Percentiles rank a stretch among this genome's conserved stretches.
Conservation (phyloP, 2,797 vertebrate genomes). For the Gallinago nigripennis region DNA sequence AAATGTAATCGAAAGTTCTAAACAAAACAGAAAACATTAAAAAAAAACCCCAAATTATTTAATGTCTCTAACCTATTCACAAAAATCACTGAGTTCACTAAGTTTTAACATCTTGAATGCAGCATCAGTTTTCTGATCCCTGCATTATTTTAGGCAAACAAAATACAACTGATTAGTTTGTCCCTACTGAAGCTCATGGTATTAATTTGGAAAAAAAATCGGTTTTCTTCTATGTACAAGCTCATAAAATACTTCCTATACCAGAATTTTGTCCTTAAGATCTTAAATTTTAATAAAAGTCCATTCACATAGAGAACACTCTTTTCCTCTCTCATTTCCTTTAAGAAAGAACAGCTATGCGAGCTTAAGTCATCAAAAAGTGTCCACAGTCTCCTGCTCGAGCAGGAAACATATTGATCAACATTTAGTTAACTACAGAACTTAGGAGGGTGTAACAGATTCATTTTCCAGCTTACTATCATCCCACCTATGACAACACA, state of each 20-base stretch:
- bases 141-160: neutral
- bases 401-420: neutral
- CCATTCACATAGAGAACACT: neutral
- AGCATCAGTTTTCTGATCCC: neutral
- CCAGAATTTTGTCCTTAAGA: neutral
- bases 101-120: neutral
- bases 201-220: neutral
- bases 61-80: neutral
- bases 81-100: neutral
- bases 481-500: neutral
- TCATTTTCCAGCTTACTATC: neutral
- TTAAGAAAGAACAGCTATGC: neutral
- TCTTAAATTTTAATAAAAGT: neutral
- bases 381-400: neutral
- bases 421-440: neutral
- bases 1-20: constrained; percentile 74
- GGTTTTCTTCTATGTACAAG: neutral
- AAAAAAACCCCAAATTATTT: neutral
- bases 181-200: neutral
- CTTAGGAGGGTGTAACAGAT: neutral
- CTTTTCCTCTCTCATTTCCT: neutral
- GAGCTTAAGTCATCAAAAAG: neutral
- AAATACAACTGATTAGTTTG: neutral
- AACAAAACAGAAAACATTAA: constrained; percentile 38
- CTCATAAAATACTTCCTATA: neutral